These are phyloP conservation scores for Campylorhamphus procurvoides DNA, from an alignment of 2,113 vertebrate species.

Conservation along the genomic window DNA sequence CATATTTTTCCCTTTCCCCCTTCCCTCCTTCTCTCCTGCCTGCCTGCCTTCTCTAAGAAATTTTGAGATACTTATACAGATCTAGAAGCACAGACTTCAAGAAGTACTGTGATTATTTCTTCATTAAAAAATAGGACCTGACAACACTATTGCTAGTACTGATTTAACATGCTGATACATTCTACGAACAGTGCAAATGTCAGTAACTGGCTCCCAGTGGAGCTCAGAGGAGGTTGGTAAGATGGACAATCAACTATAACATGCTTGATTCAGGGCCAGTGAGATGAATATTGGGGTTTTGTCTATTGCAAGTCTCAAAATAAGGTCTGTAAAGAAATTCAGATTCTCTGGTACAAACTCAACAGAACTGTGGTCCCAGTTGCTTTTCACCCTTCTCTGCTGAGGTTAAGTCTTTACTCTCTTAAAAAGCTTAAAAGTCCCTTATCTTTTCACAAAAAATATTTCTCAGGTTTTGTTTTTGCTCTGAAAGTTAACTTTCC, in stretches of 20 bases:
- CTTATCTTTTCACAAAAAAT: background rate
- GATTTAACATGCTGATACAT: conserved; percentile 11
- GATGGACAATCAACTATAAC: background rate
- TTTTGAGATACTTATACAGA: background rate
- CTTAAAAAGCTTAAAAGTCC: background rate
- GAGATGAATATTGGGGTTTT: background rate
- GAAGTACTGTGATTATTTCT: background rate
- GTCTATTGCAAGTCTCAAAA: background rate
- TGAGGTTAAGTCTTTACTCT: background rate
- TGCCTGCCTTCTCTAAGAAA: background rate
- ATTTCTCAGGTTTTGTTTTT: background rate
- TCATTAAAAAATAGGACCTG: background rate
- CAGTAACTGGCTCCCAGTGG: conserved; percentile 5
- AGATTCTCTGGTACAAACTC: background rate
- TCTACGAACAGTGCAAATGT: background rate
- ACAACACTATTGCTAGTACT: background rate
- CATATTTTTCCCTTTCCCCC: background rate
- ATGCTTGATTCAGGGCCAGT: background rate
- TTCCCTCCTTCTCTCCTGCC: no score
- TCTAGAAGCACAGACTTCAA: background rate
- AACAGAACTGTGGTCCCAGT: background rate
- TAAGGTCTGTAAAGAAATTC: background rate
- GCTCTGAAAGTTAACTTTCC: background rate
- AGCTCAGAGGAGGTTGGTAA: background rate
- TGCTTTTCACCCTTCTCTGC: background rate